Base-by-base conservation (phyloP, 2,888 invertebrate genomes). In the Lochmaea crataegi region DNA sequence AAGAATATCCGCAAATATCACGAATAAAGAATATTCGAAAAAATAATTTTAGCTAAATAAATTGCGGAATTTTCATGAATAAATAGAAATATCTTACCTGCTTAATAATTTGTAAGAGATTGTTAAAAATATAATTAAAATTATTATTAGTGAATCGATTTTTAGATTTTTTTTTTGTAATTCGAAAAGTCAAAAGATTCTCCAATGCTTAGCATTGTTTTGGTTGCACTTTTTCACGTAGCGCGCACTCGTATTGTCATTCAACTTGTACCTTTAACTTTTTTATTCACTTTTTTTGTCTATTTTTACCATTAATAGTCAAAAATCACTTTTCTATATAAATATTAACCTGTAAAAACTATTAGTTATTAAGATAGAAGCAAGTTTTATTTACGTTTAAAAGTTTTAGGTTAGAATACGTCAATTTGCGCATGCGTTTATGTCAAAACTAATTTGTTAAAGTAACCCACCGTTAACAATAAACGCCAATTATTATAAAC, bases 391-490 rank as follows among this genome's bases (percentile, higher is more conserved):
- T 57, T 9, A 26, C 22, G 26, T 57, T 57, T 14, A 48, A 3
- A 57, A 58, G 12, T 58, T 58, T 58, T 6, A 32, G 32, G 26
- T 58, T 58, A 58, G 58, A 58, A 11, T 58, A 32, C 11, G 32
- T 58, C 58, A 58, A 11, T 58, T 32, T 58, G 58, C 58, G 32
- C 58, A 58, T 58, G 58, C 58, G 32, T 38, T n/a, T 58, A 26
- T 32, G 32, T 26, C 32, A 56, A 56, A 42, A 42, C 42, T 42
- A 42, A 58, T 58, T 32, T 57, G 57, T 57, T 26, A 26, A 26
- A 6, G 14, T n/a, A 58, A 32, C 32, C 58, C 58, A 32, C n/a
- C 58, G 14, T 38, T 58, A 58, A 38, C 51, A 53, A 16, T 53
- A 16, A 16, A 53, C 18, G 51, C 16, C 51, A 53, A 53, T 53